Evolutionary conservation across 2,888 invertebrate species (phyloP), one percentile per base, ranked within the genome.

Genomic region (Apomyelois bistriatella): DNA sequence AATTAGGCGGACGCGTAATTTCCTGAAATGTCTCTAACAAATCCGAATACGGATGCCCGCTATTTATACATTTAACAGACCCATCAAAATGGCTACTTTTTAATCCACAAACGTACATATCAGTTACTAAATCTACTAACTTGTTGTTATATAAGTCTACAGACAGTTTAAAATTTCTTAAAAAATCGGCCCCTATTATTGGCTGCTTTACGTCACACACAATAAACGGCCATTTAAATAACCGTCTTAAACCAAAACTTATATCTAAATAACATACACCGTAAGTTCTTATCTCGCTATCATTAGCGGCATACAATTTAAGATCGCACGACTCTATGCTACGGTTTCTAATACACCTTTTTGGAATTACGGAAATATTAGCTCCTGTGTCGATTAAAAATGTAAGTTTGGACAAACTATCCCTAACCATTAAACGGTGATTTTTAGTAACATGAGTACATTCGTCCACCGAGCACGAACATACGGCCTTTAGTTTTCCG

Each of bases 1-100:
- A 62, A n/a, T 52, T 55, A 0, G 54, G 38, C 0, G 61, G 60
- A 47, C 58, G 62, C 3, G 62, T 63, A 6, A 66, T 58, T 1
- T 64, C 61, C 0, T 61, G 55, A 22, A 42, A 65, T 32, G 58
- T 32, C 32, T 52, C 53, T n/a, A 59, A 41, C 9, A 54, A 28
- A 43, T 12, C 28, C 37, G 12, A 7, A 15, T 13, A 38, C 15
- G 13, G 38, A 12, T 38, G 38, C 0, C 15, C 13, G 13, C 38
- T 13, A 13, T 38, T 12, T 4, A 38, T 38, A 13, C 38, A 3
- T 36, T 36, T 28, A 43, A 13, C 3, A 3, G 43, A 17, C 12
- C 28, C 12, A 12, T 22, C 43, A 3, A 12, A 1, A 1, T 30
- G 12, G 2, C 17, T 10, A 6, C 28, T n/a, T 10, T 12, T 28